phyloP scores from a whole-genome alignment of 2,113 vertebrate species.

The Ramphastos sulfuratus region DNA sequence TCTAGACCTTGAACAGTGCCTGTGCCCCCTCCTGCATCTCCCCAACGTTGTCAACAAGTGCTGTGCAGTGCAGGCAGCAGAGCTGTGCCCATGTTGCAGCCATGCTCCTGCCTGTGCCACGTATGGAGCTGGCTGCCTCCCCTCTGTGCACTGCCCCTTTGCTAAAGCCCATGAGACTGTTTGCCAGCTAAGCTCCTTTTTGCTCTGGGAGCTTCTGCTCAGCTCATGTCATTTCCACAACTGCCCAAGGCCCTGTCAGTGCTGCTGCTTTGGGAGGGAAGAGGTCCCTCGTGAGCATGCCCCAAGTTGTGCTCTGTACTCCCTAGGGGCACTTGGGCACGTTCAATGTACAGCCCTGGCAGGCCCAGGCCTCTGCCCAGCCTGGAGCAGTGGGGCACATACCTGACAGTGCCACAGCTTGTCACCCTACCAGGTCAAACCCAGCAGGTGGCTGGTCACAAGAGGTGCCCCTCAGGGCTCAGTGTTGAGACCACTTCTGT shows the following conservation, averaged over 20 bases:
- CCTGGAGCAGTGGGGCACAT: rapidly evolving
- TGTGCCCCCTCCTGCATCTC: background rate
- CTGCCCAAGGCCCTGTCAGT: background rate
- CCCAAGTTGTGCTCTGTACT: background rate
- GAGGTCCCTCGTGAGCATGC: background rate
- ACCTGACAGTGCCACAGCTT: background rate
- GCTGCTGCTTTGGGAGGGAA: background rate
- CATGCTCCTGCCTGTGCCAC: background rate
- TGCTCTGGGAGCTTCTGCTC: conserved; percentile 21
- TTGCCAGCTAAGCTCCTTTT: conserved; percentile 27
- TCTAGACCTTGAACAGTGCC: background rate
- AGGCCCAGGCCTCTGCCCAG: rapidly evolving
- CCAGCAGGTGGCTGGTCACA: too few relatives aligned
- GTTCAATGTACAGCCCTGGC: background rate
- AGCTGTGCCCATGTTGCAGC: rapidly evolving
- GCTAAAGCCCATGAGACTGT: background rate
- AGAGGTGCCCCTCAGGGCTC: too few relatives aligned
- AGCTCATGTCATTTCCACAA: conserved; percentile 27
- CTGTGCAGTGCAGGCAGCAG: background rate
- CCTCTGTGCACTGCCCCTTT: background rate
- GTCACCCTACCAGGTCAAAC: background rate
- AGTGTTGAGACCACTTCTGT: too few relatives aligned
- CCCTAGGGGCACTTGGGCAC: background rate
- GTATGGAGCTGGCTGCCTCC: background rate
- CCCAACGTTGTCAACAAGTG: background rate